Percentiles rank a stretch among this genome's conserved stretches.
Conservation (phyloP, 2,113 vertebrate species). For the Macaca nemestrina region DNA sequence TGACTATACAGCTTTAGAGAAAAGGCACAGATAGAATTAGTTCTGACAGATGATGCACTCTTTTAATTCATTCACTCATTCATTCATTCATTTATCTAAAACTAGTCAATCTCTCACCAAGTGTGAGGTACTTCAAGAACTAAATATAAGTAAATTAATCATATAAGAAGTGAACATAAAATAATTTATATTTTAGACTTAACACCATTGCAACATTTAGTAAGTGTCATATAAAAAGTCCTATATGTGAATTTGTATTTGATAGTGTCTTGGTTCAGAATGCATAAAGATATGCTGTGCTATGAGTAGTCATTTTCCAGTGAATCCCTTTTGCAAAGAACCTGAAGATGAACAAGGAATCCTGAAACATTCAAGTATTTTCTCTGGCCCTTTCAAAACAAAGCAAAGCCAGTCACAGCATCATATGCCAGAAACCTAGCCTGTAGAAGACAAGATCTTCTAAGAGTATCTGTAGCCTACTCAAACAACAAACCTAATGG, state of each 20-base stretch:
- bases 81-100: background rate
- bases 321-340: background rate
- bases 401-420: background rate
- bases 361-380: background rate
- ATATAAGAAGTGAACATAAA: background rate
- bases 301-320: background rate
- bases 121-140: background rate
- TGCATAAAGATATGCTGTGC: background rate
- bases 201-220: background rate
- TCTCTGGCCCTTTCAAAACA: slow-evolving; percentile 30
- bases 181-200: background rate
- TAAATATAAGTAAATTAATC: background rate
- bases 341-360: background rate
- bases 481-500: background rate
- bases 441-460: background rate
- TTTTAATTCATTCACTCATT: background rate
- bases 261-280: background rate
- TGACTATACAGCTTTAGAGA: background rate
- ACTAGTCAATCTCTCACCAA: background rate
- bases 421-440: background rate
- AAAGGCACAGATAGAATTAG: background rate
- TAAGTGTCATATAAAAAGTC: background rate
- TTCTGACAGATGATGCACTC: background rate
- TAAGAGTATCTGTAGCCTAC: background rate
- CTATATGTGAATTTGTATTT: background rate